Evolutionary conservation across 2,888 invertebrate species (phyloP).

Genomic region (Philereme vetulata): DNA sequence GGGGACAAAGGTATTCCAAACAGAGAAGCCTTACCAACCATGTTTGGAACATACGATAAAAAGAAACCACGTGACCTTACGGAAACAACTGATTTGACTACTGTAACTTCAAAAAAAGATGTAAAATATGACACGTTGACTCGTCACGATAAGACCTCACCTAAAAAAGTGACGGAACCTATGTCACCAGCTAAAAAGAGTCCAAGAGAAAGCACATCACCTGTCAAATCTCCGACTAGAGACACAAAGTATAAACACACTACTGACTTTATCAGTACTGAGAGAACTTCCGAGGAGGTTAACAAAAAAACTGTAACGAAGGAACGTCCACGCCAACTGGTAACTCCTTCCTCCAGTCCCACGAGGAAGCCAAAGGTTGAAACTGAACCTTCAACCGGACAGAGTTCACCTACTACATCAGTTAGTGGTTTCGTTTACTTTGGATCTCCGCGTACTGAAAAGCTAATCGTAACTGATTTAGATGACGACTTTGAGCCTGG

Average conservation of each 20-base stretch:
- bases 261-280: constrained; percentile 62
- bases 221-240: constrained; percentile 52
- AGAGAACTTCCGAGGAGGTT: constrained; percentile 58
- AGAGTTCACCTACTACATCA: constrained; percentile 81
- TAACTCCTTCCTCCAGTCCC: constrained; percentile 81
- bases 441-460: constrained; percentile 59
- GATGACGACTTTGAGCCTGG: constrained; percentile 60
- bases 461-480: constrained; percentile 64
- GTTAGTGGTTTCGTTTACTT: constrained; percentile 82
- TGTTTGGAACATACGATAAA: constrained; percentile 51
- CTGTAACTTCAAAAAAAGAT: constrained; percentile 39
- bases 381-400: constrained; percentile 68
- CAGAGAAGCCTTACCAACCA: constrained; percentile 37
- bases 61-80: constrained; percentile 36
- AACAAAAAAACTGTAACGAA: constrained; percentile 54
- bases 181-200: constrained; percentile 47
- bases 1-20: constrained; percentile 24
- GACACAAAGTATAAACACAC: constrained; percentile 57
- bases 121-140: constrained; percentile 44
- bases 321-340: constrained; percentile 64
- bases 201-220: constrained; percentile 54
- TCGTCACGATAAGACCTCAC: constrained; percentile 41
- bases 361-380: constrained; percentile 70
- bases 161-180: constrained; percentile 41
- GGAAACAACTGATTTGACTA: constrained; percentile 25